Conservation (phyloP, 2,113 vertebrate species). For the Nansenia antarctica region DNA sequence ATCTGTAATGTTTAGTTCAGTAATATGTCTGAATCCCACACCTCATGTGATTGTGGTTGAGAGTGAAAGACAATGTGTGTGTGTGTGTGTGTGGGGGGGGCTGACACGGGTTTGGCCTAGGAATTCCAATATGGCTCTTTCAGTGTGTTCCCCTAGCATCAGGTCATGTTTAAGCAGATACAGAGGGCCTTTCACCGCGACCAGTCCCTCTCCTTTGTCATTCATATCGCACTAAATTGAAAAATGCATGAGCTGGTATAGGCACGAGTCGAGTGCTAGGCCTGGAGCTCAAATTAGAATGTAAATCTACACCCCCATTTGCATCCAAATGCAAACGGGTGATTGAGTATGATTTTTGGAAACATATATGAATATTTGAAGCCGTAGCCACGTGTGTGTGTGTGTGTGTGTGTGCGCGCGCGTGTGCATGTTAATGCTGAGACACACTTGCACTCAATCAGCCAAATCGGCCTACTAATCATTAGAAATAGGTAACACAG, state of each 20-base stretch:
- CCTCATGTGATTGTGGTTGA: neutral
- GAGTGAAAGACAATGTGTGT: too few relatives aligned
- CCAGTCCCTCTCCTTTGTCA: neutral
- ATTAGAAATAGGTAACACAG: too few relatives aligned
- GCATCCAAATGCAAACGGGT: neutral
- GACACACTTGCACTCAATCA: neutral
- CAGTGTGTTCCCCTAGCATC: neutral
- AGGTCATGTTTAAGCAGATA: neutral
- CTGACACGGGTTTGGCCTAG: neutral
- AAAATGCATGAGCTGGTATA: neutral
- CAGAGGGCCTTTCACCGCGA: neutral
- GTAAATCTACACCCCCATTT: neutral
- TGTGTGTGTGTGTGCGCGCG: conserved; percentile 24
- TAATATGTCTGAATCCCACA: neutral
- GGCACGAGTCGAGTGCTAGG: neutral
- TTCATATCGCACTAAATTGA: neutral
- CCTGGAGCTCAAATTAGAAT: neutral
- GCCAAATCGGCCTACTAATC: neutral
- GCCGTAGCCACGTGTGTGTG: conserved; percentile 16
- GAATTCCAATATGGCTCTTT: neutral
- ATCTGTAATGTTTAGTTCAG: neutral
- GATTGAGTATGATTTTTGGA: neutral
- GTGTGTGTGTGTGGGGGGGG: too few relatives aligned
- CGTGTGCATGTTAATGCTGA: conserved; percentile 7
- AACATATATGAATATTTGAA: neutral